Evolutionary conservation across 2,797 vertebrate species (phyloP).

Genomic region (Muscicapa comitata): DNA sequence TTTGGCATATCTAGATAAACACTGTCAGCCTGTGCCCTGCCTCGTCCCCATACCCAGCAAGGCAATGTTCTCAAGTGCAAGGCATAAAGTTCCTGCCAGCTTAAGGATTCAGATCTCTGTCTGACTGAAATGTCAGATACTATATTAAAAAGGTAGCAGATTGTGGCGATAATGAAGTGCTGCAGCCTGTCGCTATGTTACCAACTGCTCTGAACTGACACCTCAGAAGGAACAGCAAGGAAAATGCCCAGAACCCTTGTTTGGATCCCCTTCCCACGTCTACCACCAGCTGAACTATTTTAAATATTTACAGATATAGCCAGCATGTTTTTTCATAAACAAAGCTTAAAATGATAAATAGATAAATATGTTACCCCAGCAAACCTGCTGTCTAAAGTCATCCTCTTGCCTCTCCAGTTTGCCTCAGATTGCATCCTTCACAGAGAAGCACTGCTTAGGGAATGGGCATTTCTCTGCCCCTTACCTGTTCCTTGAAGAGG

Average conservation of each 20-base stretch:
- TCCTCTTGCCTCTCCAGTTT: neutral
- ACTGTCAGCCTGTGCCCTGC: neutral
- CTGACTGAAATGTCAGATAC: constrained; percentile 56
- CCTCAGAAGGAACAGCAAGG: constrained; percentile 24
- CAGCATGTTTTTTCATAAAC: neutral
- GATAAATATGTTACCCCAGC: neutral
- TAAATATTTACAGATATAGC: constrained; percentile 32
- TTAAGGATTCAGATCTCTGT: neutral
- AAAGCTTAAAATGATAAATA: constrained; percentile 6
- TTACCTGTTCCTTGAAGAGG: neutral
- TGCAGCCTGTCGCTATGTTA: constrained; percentile 64
- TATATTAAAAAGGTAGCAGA: constrained; percentile 58
- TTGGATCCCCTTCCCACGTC: neutral
- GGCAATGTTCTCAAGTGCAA: neutral
- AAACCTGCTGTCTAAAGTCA: neutral
- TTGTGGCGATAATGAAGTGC: constrained; percentile 59
- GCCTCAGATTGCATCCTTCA: neutral
- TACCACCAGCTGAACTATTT: neutral
- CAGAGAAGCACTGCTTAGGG: neutral
- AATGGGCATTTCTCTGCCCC: neutral
- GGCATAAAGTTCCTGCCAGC: neutral
- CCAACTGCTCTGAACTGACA: constrained; percentile 32
- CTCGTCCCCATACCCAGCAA: neutral
- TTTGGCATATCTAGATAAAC: neutral
- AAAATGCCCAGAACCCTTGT: constrained; percentile 16